Percentiles rank a stretch among this genome's conserved stretches.
Conservation (phyloP, 1,140 invertebrate genomes). For the Aphaenogaster floridana region DNA sequence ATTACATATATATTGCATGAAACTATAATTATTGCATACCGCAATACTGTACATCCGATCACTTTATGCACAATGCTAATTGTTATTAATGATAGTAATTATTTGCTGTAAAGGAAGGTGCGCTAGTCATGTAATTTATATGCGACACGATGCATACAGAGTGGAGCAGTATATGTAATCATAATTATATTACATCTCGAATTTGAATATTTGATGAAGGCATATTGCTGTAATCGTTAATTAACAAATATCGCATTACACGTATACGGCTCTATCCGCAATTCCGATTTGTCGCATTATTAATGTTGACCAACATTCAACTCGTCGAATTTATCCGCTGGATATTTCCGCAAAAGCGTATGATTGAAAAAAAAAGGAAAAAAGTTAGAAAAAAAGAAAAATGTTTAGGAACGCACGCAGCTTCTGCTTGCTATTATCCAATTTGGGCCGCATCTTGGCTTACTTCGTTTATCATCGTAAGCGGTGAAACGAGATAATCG, state of each 20-base stretch:
- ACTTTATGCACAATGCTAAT: not conserved
- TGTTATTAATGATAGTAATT: conserved; percentile 29
- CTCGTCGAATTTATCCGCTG: not conserved
- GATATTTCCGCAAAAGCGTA: not conserved
- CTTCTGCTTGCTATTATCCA: conserved; percentile 28
- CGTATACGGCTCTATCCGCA: not conserved
- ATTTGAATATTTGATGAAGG: conserved; percentile 43
- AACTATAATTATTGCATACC: not conserved
- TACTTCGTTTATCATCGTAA: conserved; percentile 11
- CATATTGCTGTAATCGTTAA: not conserved
- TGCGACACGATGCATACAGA: not conserved
- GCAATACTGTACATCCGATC: not conserved
- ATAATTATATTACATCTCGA: conserved; percentile 18
- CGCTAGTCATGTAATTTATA: conserved; percentile 20
- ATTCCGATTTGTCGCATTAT: conserved; percentile 4
- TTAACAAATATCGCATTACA: conserved; percentile 35
- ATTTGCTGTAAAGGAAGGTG: not conserved
- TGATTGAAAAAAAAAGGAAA: not conserved
- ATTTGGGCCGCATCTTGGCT: not conserved
- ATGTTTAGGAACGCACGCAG: not conserved
- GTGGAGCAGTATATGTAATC: not conserved
- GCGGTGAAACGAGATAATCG: conserved; percentile 52
- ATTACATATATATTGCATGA: no score
- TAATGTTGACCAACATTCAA: conserved; percentile 4
- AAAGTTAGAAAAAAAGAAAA: not conserved